Evolutionary conservation across 2,113 vertebrate genomes (phyloP).

Genomic region (Prolemur simus): DNA sequence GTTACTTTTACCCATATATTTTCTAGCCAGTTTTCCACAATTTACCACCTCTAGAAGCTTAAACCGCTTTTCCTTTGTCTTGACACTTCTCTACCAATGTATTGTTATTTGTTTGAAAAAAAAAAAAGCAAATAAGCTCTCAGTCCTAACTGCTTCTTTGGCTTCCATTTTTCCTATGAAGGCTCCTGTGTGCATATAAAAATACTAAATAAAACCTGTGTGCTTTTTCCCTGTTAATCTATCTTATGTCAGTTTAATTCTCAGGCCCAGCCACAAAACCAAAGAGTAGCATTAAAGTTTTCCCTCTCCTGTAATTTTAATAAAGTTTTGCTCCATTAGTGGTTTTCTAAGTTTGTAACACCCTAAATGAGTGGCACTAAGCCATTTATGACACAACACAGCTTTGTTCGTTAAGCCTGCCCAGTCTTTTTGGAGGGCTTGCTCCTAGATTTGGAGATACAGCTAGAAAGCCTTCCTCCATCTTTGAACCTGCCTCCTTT

Average conservation of each 20-base stretch:
- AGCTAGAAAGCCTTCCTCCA: neutral
- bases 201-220: neutral
- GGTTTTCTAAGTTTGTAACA: conserved; percentile 37
- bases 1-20: neutral
- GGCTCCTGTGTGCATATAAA: neutral
- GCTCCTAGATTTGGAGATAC: neutral
- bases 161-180: neutral
- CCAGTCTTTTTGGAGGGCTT: neutral
- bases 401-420: neutral
- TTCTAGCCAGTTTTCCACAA: neutral
- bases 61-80: neutral
- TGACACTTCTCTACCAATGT: neutral
- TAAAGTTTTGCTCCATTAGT: neutral
- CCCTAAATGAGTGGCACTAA: neutral
- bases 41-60: neutral
- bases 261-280: neutral
- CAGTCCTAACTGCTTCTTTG: neutral
- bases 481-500: neutral
- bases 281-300: neutral
- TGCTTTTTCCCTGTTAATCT: neutral
- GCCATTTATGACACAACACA: neutral
- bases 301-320: neutral
- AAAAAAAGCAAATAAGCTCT: neutral
- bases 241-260: neutral
- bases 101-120: neutral